phyloP scores from a whole-genome alignment of 2,797 vertebrate species.

The Aulostomus chinensis region DNA sequence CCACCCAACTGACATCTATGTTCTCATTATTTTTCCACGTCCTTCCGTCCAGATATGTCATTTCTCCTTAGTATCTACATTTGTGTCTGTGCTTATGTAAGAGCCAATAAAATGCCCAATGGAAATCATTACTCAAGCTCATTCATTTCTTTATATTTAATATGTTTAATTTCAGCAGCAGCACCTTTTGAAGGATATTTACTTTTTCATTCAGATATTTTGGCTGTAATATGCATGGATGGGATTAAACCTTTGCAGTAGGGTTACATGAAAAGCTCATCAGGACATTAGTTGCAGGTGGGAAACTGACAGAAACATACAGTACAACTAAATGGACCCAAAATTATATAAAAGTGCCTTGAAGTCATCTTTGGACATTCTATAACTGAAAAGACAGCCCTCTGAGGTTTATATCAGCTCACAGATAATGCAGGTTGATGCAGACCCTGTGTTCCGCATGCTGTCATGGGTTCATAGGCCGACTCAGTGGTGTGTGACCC shows the following conservation, averaged over 20 bases:
- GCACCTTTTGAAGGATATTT: background rate
- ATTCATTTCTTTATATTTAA: constrained; percentile 44
- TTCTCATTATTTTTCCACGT: constrained; percentile 53
- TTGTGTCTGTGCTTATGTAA: constrained; percentile 39
- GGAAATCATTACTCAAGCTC: constrained; percentile 49
- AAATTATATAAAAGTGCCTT: too few species aligned
- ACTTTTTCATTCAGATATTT: too few species aligned
- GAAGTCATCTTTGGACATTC: too few species aligned
- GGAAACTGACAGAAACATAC: too few species aligned
- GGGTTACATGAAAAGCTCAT: too few species aligned
- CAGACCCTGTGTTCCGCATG: constrained; percentile 11
- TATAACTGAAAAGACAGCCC: too few species aligned
- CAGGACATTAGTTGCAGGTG: too few species aligned
- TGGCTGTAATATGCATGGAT: too few species aligned
- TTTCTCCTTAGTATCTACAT: constrained; percentile 42
- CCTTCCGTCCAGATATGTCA: constrained; percentile 39
- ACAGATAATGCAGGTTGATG: constrained; percentile 13
- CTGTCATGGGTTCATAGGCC: constrained; percentile 41
- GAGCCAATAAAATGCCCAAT: constrained; percentile 52
- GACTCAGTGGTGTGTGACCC: constrained; percentile 36
- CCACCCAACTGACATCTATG: constrained; percentile 51
- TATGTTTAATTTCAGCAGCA: constrained; percentile 30
- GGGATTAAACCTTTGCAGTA: too few species aligned
- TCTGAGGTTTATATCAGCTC: background rate
- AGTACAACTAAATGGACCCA: too few species aligned